Evolutionary conservation across 1,140 invertebrate species (phyloP), one percentile per base, ranked within the genome.

Genomic region (fruit fly (Drosophila melanogaster)): DNA sequence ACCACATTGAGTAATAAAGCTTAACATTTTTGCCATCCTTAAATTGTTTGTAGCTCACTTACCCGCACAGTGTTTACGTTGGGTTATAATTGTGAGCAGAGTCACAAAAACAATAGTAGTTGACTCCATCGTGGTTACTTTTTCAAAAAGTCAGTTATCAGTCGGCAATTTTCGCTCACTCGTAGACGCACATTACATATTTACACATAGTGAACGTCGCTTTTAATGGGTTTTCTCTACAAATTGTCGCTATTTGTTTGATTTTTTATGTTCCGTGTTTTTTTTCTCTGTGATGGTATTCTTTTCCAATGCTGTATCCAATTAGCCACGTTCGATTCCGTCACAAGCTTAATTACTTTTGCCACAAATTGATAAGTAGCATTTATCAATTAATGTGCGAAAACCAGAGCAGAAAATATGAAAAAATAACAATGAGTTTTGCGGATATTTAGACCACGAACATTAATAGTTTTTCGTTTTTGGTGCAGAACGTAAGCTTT

Each of bases 361-460:
- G 77, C 84, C 80, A 80, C 58, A 79, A 80, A 80, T 85, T 69
- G 81, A 85, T 85, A 80, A 79, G 66, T 59, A 69, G 24, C 59
- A 86, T 86, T 87, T 87, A 79, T 86, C 84, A 87, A 86, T 86
- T 86, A 85, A 77, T 79, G 62, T 83, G 84, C 79, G 40, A 83
- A 79, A 56, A 35, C 46, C 37, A 61, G 41, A 40, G 50, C 47
- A 75, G 33, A 41, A 65, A 61, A 47, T 57, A 50, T 66, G 26
- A 77, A 62, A 69, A 41, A 66, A 51, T 44, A 56, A 56, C 50
- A 53, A 65, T 67, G 30, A 22, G 60, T 59, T 1, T 6, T 7
- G 50, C 4, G 35, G 50, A 22, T 33, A 54, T 14, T 44, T 14
- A 54, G 30, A 24, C 49, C 38, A 62, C 11, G 17, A 43, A 51